Base-by-base conservation (phyloP, 2,113 vertebrate species). In the Pterocles gutturalis region DNA sequence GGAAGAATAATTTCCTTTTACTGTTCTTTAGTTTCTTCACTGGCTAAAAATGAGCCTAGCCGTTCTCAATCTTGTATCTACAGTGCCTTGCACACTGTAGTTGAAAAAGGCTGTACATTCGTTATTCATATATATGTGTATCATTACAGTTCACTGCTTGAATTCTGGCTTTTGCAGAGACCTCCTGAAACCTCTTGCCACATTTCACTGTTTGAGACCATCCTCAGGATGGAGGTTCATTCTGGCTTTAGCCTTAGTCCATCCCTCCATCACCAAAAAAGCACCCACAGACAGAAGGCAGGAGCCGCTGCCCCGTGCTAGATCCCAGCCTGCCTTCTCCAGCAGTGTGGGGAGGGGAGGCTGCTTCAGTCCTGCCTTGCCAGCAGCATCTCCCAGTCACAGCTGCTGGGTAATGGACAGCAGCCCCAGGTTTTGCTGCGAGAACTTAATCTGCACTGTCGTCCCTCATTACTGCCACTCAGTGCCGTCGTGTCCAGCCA, bases 401-500 rank as follows among this genome's bases (percentile, higher is more conserved):
- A 94, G 62, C 58, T 87, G 55, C 84, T 66, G 71, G 83, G 48
- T 89, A 58, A 82, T 3, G 64, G 83, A 82, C 62, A 83, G 87
- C 70, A 85, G 53, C 57, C 53, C 43, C 49, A 43, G 49, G 55
- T 75, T 87, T 41, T 85, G 45, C 83, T 82, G 25, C 65, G 41
- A 70, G 92, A 92, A 75, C 80, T 87, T 95, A 81, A 77, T 95
- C 53, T 33, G 69, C 70, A 13, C 62, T 69, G 94, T 95, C 75
- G 24, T 94, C 93, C 89, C 92, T 92, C 89, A 81, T 87, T 85
- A 77, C 46, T 45, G 78, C 93, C 94, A 79, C 93, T 71, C 78
- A 86, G 92, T 53, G 82, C 90, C 86, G 79, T 92, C 95, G 83
- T 96, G 94, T 89, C 95, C 96, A 94, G 83, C 96, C 92, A 65